Conservation (phyloP, 2,888 invertebrate genomes). For the Mystacides longicornis region DNA sequence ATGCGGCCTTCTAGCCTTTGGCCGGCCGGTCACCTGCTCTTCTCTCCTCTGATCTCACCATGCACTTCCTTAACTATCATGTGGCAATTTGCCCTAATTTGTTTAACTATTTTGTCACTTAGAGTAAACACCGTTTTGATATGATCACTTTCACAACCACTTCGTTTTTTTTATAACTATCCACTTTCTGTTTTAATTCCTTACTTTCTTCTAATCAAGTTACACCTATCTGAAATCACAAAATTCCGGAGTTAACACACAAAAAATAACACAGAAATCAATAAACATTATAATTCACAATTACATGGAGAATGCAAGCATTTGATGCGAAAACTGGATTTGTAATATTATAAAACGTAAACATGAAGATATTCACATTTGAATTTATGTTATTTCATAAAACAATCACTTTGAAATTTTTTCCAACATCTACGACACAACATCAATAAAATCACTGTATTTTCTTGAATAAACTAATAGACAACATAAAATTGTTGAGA, state of each 20-base stretch:
- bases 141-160: neutral
- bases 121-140: neutral
- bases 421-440: slow-evolving; percentile 3
- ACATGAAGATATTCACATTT: neutral
- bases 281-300: neutral
- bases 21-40: slow-evolving; percentile 12
- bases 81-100: slow-evolving; percentile 3
- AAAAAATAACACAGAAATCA: too few relatives aligned
- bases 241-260: slow-evolving; percentile 8
- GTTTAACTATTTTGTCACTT: neutral
- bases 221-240: slow-evolving; percentile 17
- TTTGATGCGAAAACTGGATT: neutral
- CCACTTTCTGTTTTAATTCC: neutral
- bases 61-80: slow-evolving; percentile 6
- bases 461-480: neutral
- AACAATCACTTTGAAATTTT: neutral
- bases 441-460: slow-evolving; percentile 2
- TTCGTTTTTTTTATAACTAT: neutral
- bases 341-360: neutral
- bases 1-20: slow-evolving; percentile 17
- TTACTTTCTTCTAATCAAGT: slow-evolving; percentile 11
- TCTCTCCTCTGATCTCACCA: slow-evolving; percentile 9
- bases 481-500: neutral
- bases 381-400: neutral
- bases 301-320: neutral